Evolutionary conservation across 2,113 vertebrate genomes (phyloP), one percentile per base, ranked within the genome.

Genomic region (Pipa parva): DNA sequence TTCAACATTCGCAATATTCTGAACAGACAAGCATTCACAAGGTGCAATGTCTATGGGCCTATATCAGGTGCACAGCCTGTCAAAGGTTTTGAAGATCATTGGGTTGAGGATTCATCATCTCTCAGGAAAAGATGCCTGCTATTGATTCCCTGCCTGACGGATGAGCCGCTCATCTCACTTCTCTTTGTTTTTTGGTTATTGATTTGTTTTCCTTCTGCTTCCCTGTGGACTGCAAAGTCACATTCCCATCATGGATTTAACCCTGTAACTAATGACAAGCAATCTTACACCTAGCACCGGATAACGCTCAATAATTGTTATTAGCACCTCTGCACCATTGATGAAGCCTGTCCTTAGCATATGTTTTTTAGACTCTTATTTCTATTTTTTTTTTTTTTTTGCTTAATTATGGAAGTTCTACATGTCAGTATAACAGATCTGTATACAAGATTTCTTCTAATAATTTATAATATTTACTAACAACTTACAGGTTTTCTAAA

Each of bases 131-230:
- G 65, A 31, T 39, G 39, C 22, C 15, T 18, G 17, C 20, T 59
- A 68, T 68, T 59, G 65, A 68, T 68, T 29, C 48, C 24, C 31
- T 2, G 46, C 20, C 24, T 68, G 65, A 68, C 46, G 58, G 31
- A 60, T 59, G 56, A 59, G 45, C 65, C 18, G 49, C 65, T 68
- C 24, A 37, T 68, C 29, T 51, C 29, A 36, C 45, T 59, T 68
- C 56, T 50, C 45, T 59, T 67, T 67, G 64, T 67, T 67, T 67
- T 67, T 59, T 60, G 56, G 58, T 68, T 68, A 68, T 68, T 22
- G 65, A 68, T 59, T 36, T 36, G 10, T 58, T 59, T 68, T 52
- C 46, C 65, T 28, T 25, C 46, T 13, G 5, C 46, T 51, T 59
- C 56, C 65, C 56, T 6, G 29, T 59, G 31, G 65, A 68, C 27